Base-by-base conservation (phyloP, 2,113 vertebrate genomes). In the Daboia siamensis region DNA sequence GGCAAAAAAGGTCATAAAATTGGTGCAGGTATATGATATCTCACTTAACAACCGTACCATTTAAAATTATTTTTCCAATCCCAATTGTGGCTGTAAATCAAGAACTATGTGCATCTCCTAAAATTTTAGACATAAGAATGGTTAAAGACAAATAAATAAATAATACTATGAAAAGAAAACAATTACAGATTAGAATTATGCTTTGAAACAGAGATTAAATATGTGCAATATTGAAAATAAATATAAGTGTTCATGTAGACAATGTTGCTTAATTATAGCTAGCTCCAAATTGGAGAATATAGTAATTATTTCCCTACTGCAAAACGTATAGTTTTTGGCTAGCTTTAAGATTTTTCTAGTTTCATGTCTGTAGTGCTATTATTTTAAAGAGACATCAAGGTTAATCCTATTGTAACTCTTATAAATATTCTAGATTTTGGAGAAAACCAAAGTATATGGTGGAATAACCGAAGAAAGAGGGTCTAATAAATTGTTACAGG, bases 331-430 rank as follows among this genome's bases (percentile, higher is more conserved):
- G 4, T 2, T 13, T 51, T 46, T 61, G 24, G n/a, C 90, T 59
- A 93, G 90, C 91, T 94, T 91, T 91, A 91, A 87, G 17, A 10
- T 52, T 86, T 46, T 26, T n/a, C 74, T 39, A 86, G 10, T 23
- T 33, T n/a, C n/a, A 74, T 74, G 51, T 23, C 48, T 69, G 26
- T 20, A 23, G 29, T 33, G 26, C 39, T 88, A 44, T 17, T 17
- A 74, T 61, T 61, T 74, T 88, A 88, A 92, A 80, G 33, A 92
- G 91, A 88, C 48, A 80, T 55, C 59, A 88, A 33, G 44, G 51
- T 88, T 88, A 69, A 88, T 48, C 86, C 39, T 48, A 88, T 55
- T 23, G 44, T 33, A 87, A 12, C 6, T 92, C 29, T 39, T 88
- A 88, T 33, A 92, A 74, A 61, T 88, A 51, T 24, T 23, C 86